Conservation (phyloP, 2,888 invertebrate genomes). For the Drosophila ustulata region DNA sequence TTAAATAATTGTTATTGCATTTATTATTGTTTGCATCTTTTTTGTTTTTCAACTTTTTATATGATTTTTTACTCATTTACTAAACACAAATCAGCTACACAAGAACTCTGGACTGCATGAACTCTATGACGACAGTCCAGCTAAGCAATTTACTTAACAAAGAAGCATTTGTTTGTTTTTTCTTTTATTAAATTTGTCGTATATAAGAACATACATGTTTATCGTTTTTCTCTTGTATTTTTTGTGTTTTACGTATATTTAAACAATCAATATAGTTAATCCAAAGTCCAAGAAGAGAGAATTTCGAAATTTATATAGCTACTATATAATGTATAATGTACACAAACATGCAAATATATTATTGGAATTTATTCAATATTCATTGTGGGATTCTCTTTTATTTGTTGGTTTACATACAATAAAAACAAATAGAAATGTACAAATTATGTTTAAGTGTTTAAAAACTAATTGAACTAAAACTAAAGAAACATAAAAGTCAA, state of each 20-base stretch:
- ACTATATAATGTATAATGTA: conserved; percentile 42
- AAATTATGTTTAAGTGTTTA: conserved; percentile 38
- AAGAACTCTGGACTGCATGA: conserved; percentile 52
- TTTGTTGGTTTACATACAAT: conserved; percentile 8
- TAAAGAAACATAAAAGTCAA: conserved; percentile 70
- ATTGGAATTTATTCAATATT: conserved; percentile 29
- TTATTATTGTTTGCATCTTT: conserved; percentile 42
- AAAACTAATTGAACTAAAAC: conserved; percentile 59
- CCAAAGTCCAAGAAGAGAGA: conserved; percentile 23
- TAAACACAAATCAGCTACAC: conserved; percentile 76
- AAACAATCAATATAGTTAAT: conserved; percentile 53
- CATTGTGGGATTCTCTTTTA: conserved; percentile 9
- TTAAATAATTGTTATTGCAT: conserved; percentile 61
- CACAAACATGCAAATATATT: conserved; percentile 34
- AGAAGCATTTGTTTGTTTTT: conserved; percentile 41
- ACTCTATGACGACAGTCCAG: conserved; percentile 40
- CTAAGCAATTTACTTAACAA: conserved; percentile 63
- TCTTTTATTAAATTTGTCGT: conserved; percentile 17
- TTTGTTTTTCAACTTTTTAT: conserved; percentile 14
- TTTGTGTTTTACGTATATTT: conserved; percentile 33
- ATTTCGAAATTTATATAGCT: conserved; percentile 29
- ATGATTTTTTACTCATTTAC: conserved; percentile 53
- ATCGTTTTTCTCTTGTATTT: neutral
- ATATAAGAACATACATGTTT: conserved; percentile 27
- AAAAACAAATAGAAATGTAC: conserved; percentile 56